phyloP scores from a whole-genome alignment of 2,113 vertebrate genomes.

The Phrynocephalus versicolor region DNA sequence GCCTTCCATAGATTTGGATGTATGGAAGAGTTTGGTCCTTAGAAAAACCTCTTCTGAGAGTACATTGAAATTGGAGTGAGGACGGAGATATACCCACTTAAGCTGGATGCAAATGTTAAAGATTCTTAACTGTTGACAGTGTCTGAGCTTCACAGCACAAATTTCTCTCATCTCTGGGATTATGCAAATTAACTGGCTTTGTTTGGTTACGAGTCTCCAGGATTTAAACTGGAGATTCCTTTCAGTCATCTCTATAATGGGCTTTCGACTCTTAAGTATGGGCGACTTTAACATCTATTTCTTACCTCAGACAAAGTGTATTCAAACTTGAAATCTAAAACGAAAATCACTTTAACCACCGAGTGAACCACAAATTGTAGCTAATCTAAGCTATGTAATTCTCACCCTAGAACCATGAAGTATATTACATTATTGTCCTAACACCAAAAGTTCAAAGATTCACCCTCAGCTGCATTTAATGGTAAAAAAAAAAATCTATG shows the following conservation, averaged over 20 bases:
- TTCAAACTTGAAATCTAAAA: neutral
- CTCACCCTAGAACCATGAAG: neutral
- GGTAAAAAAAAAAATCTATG: neutral
- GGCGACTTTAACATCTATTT: no score
- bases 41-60: slow-evolving; percentile 8
- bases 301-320: neutral
- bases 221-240: no score
- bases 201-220: no score
- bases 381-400: neutral
- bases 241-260: no score
- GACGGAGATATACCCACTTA: neutral
- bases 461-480: neutral
- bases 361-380: neutral
- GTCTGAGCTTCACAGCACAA: no score
- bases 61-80: slow-evolving; percentile 1
- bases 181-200: no score
- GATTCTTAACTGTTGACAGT: no score
- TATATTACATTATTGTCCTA: neutral
- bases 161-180: no score
- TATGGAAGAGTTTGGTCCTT: no score
- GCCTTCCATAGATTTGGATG: no score
- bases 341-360: neutral
- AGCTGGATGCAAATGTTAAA: neutral
- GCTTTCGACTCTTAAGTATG: no score
- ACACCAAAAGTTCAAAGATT: neutral